These are phyloP conservation scores for Chrosomus eos DNA, from an alignment of 2,797 vertebrate genomes.

Conservation along the genomic window DNA sequence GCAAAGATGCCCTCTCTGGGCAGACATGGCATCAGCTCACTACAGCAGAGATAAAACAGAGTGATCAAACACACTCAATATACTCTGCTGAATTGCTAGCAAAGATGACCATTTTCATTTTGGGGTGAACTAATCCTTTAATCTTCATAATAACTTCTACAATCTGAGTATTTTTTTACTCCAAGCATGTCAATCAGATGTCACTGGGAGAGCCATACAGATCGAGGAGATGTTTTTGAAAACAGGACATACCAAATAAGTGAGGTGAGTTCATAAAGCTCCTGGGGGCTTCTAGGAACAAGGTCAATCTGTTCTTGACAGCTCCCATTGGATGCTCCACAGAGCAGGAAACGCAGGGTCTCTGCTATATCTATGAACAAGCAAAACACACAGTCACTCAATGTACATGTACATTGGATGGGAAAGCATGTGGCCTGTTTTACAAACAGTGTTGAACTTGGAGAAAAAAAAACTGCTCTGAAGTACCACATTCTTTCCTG, in stretches of 20 bases:
- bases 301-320: slow-evolving; percentile 99
- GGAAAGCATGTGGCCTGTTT: no score
- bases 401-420: background rate
- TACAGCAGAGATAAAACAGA: slow-evolving; percentile 61
- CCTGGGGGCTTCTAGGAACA: slow-evolving; percentile 96
- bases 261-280: slow-evolving; percentile 97
- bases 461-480: background rate
- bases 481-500: background rate
- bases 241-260: slow-evolving; percentile 91
- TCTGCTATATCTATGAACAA: slow-evolving; percentile 92
- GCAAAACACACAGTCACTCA: slow-evolving; percentile 29
- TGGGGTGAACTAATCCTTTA: background rate
- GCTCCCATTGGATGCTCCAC: slow-evolving; percentile 96
- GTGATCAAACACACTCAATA: background rate
- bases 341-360: slow-evolving; percentile 96
- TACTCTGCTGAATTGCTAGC: background rate
- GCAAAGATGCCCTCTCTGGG: slow-evolving; percentile 99
- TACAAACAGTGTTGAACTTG: background rate
- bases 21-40: slow-evolving; percentile 98
- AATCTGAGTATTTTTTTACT: background rate
- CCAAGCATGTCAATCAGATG: background rate
- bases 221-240: background rate
- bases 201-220: background rate
- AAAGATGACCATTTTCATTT: background rate
- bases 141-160: background rate